Base-by-base conservation (phyloP, 2,888 invertebrate genomes). In the Balanococcus diminutus region DNA sequence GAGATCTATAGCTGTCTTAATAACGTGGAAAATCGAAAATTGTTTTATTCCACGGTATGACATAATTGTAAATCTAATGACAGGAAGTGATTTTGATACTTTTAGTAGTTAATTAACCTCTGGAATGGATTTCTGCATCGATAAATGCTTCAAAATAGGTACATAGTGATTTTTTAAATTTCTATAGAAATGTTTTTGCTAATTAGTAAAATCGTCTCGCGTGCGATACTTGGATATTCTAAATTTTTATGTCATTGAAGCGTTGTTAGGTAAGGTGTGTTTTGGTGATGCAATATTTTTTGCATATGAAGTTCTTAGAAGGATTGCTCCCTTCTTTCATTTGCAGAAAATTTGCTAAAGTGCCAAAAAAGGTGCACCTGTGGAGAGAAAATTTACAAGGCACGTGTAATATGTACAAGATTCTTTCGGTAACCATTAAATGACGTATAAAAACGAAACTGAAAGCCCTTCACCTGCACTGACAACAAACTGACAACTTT, bases 51-150 rank as follows among this genome's bases (percentile, higher is more conserved):
- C 56, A 56, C 22, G 22, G 19, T 56, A 28, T 16, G 67, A 67
- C 67, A 16, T 67, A 25, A 67, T 56, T 11, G 56, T 22, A 25
- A 67, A 67, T 28, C 28, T 67, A 67, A 61, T 14, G 67, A 67
- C 67, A 67, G 67, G 67, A 67, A 67, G 67, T 67, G 28, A 67
- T 67, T 67, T 67, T 28, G 67, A 67, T 67, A 67, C 67, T 11
- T 22, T 61, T 67, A 3, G 28, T 31, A 28, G 31, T 67, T 67
- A 28, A 67, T 28, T 67, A 67, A 25, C 67, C 28, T 28, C n/a
- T 67, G 16, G 16, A 28, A 67, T 67, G 28, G 67, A 28, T 67
- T 67, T 67, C 11, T 67, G 67, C 67, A 67, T 67, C 67, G 67
- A 0, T 67, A 67, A 28, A 28, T 67, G 31, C 28, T 67, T 6